Conservation (phyloP, 2,888 invertebrate species). For the Lathronympha strigana region DNA sequence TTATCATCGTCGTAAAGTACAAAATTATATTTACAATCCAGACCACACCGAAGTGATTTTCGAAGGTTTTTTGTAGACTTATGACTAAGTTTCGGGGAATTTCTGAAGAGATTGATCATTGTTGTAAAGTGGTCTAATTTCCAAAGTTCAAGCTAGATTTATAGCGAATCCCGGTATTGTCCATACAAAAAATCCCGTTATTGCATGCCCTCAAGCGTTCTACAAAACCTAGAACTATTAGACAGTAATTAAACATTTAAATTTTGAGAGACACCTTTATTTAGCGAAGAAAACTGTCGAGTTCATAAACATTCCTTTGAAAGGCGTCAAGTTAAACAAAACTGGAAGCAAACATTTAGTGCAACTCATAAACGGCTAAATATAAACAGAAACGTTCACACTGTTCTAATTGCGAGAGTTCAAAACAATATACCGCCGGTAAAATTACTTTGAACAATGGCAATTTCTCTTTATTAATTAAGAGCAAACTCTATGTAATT, state of each 20-base stretch:
- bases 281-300: conserved; percentile 10
- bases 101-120: too few species aligned
- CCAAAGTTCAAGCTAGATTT: too few species aligned
- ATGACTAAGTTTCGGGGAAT: too few species aligned
- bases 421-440: conserved; percentile 13
- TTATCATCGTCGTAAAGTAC: too few species aligned
- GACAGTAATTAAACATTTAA: neutral
- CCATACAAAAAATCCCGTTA: too few species aligned
- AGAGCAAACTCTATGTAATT: conserved; percentile 8
- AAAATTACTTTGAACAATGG: conserved; percentile 14
- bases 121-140: too few species aligned
- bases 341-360: conserved; percentile 30
- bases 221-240: too few species aligned
- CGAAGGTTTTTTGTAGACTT: too few species aligned
- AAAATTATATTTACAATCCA: neutral
- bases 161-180: too few species aligned
- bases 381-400: conserved; percentile 54
- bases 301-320: conserved; percentile 34
- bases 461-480: conserved; percentile 17
- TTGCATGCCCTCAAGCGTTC: too few species aligned
- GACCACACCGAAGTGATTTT: too few species aligned
- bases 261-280: neutral
- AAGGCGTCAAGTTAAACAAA: conserved; percentile 36
- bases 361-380: conserved; percentile 51
- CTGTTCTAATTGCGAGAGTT: conserved; percentile 57